Percentiles rank a stretch among this genome's conserved stretches.
These are phyloP conservation scores for Rhinogobio ventralis DNA, from an alignment of 2,797 vertebrate species.

Conservation along the genomic window DNA sequence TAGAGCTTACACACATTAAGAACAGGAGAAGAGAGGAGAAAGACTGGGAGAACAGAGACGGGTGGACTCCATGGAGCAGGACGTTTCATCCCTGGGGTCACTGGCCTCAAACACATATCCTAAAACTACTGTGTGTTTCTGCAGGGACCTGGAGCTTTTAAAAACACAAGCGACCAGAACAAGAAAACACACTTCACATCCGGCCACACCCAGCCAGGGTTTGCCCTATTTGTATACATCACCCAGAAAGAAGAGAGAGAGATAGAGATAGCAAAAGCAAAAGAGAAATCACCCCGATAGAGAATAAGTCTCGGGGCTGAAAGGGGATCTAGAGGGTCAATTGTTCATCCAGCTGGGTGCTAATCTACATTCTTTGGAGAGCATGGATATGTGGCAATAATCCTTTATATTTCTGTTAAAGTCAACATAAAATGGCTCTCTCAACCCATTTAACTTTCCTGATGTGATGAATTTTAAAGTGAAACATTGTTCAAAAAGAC, in stretches of 20 bases:
- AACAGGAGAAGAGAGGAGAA: slow-evolving; percentile 35
- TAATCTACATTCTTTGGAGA: slow-evolving; percentile 13
- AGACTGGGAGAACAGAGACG: slow-evolving; percentile 22
- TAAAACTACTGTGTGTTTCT: slow-evolving; percentile 27
- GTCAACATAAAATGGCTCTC: slow-evolving; percentile 7
- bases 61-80: not conserved
- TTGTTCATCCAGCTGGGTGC: slow-evolving; percentile 39
- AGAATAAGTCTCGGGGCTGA: slow-evolving; percentile 37
- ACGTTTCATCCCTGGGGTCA: slow-evolving; percentile 16
- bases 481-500: not conserved
- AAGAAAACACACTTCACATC: slow-evolving; percentile 40
- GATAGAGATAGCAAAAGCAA: slow-evolving; percentile 29
- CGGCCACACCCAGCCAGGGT: slow-evolving; percentile 6
- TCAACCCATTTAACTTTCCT: not conserved
- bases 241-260: slow-evolving; percentile 13
- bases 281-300: not conserved
- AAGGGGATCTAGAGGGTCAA: slow-evolving; percentile 13
- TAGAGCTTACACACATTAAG: slow-evolving; percentile 19
- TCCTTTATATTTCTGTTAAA: not conserved
- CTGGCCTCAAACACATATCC: slow-evolving; percentile 36
- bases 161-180: slow-evolving; percentile 33
- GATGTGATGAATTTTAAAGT: not conserved
- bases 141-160: slow-evolving; percentile 14
- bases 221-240: no score
- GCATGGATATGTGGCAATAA: not conserved